Evolutionary conservation across 2,888 invertebrate species (phyloP), one percentile per base, ranked within the genome.

Genomic region (Disparrhopalites patrizii): DNA sequence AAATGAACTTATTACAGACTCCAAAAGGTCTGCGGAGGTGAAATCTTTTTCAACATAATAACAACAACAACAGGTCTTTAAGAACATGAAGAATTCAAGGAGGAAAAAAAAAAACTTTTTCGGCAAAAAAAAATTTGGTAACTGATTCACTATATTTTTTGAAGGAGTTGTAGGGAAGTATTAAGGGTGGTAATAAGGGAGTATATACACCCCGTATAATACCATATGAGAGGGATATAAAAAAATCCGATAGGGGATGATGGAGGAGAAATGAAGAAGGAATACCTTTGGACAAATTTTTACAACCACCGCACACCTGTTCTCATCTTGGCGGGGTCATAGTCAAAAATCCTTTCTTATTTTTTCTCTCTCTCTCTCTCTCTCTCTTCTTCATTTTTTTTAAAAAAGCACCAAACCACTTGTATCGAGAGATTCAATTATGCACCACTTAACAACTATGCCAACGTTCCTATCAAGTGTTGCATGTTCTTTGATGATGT

Each of bases 271-370:
- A n/a, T n/a, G n/a, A n/a, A n/a, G n/a, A n/a, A n/a, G 33, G 38
- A 51, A 51, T 57, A 57, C 27, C 36, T 61, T 51, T 61, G 51
- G 61, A 51, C 51, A 51, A 61, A 61, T 51, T 61, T n/a, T 38
- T 43, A 20, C 60, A 20, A 23, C 33, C 56, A n/a, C 27, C 18
- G 66, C 66, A 66, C 66, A 66, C 66, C 66, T 66, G 66, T 66
- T 66, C 66, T 40, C 62, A 40, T 61, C 54, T 60, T 60, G 50
- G 60, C 43, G 30, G 55, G 47, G 43, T 61, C 61, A 52, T 28
- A 43, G 36, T 58, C 20, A 57, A 31, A 38, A 33, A 25, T n/a
- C 7, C 47, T 47, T 47, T 47, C n/a, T n/a, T n/a, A n/a, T n/a
- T n/a, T n/a, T n/a, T n/a, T 10, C n/a, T 47, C 55, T 55, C 18